These are phyloP conservation scores for Poeciliopsis turrubarensis DNA, from an alignment of 2,113 vertebrate species.

Conservation along the genomic window DNA sequence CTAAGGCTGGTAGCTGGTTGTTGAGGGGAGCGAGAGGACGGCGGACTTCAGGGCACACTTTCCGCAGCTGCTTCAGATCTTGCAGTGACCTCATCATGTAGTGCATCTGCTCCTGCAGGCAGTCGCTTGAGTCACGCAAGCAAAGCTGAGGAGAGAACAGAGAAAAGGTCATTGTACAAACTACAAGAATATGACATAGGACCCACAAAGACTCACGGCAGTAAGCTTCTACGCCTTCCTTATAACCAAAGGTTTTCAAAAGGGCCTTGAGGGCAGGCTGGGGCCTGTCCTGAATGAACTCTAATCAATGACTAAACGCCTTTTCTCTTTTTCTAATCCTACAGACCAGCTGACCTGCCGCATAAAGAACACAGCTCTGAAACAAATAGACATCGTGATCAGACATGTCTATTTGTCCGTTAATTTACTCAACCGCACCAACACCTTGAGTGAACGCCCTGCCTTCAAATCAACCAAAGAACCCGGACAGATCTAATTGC, in stretches of 20 bases:
- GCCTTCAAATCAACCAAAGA: conserved; percentile 20
- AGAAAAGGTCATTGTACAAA: conserved; percentile 1
- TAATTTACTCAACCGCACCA: conserved; percentile 41
- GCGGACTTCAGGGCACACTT: conserved; percentile 57
- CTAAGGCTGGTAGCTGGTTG: conserved; percentile 49
- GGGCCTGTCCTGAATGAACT: conserved; percentile 24
- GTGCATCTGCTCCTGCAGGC: conserved; percentile 82
- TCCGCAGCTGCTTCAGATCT: conserved; percentile 77
- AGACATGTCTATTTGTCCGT: conserved; percentile 32
- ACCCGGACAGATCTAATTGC: conserved; percentile 26
- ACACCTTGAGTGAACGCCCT: conserved; percentile 33
- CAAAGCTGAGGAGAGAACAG: conserved; percentile 78
- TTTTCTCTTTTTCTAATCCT: conserved; percentile 25
- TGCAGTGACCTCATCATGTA: conserved; percentile 84
- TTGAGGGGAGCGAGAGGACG: conserved; percentile 37
- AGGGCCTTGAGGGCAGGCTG: conserved; percentile 37
- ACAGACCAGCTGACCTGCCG: conserved; percentile 9
- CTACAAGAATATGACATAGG: not conserved
- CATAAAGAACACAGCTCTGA: conserved; percentile 12
- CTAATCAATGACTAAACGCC: conserved; percentile 5
- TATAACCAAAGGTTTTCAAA: conserved; percentile 3
- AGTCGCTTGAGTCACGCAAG: conserved; percentile 80
- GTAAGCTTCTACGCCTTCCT: not conserved
- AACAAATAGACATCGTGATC: conserved; percentile 23
- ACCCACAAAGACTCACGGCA: not conserved